phyloP scores from a whole-genome alignment of 2,113 vertebrate species.

The Holacanthus passer region DNA sequence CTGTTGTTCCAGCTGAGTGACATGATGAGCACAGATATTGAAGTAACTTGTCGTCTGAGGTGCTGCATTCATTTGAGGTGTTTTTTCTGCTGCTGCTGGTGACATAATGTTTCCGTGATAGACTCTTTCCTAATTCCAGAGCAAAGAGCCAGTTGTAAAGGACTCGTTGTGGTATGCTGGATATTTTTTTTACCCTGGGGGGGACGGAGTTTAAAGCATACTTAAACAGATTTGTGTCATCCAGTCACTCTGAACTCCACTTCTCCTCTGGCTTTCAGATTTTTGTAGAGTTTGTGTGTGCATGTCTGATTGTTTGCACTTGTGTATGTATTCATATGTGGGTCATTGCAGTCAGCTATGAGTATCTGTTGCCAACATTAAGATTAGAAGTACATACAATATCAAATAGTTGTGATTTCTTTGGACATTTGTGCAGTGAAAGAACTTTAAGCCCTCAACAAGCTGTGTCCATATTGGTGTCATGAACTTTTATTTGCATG shows the following conservation, averaged over 20 bases:
- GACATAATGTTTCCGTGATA: conserved; percentile 65
- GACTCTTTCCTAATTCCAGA: conserved; percentile 36
- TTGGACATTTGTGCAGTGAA: background rate
- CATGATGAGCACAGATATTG: conserved; percentile 17
- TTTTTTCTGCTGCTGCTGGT: conserved; percentile 41
- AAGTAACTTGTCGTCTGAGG: conserved; percentile 4
- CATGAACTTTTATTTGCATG: conserved; percentile 48
- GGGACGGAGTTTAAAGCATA: conserved; percentile 33
- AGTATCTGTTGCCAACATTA: conserved; percentile 8
- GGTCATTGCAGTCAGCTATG: conserved; percentile 46
- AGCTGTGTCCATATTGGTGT: background rate
- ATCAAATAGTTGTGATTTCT: background rate
- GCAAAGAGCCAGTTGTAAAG: conserved; percentile 20
- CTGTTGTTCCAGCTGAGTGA: conserved; percentile 36
- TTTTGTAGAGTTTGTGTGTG: background rate
- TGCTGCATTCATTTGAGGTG: background rate
- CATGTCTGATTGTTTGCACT: background rate
- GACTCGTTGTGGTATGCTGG: conserved; percentile 28
- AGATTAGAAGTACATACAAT: background rate
- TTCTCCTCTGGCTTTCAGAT: conserved; percentile 23
- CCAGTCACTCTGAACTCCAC: conserved; percentile 31
- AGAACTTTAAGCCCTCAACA: background rate
- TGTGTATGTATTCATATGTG: conserved; percentile 10
- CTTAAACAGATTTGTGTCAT: conserved; percentile 65
- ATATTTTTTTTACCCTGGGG: background rate